phyloP scores from a whole-genome alignment of 1,140 invertebrate species.

The Solen grandis region DNA sequence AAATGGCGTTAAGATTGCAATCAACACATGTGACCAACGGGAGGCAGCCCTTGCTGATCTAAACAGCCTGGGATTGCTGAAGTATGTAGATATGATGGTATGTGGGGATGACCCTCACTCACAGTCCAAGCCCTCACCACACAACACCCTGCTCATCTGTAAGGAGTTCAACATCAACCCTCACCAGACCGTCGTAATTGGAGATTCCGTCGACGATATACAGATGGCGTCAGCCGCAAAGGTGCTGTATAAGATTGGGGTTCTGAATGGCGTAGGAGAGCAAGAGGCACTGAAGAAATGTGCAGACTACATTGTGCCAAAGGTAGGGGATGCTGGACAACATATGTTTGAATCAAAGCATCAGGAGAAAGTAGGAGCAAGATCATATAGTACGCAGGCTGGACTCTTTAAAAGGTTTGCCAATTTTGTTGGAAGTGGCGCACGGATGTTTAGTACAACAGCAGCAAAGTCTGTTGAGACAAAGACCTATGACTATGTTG shows the following conservation, averaged over 20 bases:
- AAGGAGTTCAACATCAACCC: constrained; percentile 77
- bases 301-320: constrained; percentile 74
- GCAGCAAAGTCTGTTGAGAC: constrained; percentile 9
- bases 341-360: constrained; percentile 10
- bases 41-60: constrained; percentile 76
- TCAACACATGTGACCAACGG: constrained; percentile 80
- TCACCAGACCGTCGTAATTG: constrained; percentile 79
- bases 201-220: constrained; percentile 81
- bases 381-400: neutral
- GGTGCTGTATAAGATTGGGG: constrained; percentile 80
- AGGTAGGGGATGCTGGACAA: constrained; percentile 56
- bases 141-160: constrained; percentile 77
- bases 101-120: constrained; percentile 81
- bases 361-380: neutral
- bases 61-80: constrained; percentile 71
- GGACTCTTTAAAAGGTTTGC: constrained; percentile 4
- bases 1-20: constrained; percentile 81
- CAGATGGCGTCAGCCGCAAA: constrained; percentile 79
- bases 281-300: constrained; percentile 63
- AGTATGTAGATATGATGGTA: constrained; percentile 80
- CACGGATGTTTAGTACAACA: constrained; percentile 54
- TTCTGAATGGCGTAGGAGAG: constrained; percentile 77
- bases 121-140: constrained; percentile 75
- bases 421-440: neutral
- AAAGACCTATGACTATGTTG: constrained; percentile 75